These are phyloP conservation scores for Percopsis transmontana DNA, from an alignment of 2,113 vertebrate genomes.

Conservation along the genomic window DNA sequence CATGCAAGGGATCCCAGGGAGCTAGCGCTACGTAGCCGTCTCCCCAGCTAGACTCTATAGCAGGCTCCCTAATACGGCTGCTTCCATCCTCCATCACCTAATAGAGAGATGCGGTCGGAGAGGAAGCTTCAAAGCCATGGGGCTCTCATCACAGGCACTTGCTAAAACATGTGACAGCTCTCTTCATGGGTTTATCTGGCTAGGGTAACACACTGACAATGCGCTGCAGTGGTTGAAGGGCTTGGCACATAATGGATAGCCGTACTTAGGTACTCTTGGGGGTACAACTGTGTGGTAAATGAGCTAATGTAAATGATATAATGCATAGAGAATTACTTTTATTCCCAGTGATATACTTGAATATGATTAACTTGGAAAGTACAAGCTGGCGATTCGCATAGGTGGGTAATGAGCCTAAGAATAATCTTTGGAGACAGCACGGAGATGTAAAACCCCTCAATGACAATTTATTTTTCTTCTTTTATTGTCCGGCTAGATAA, in stretches of 20 bases:
- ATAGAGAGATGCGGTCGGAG: conserved; percentile 45
- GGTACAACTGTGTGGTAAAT: conserved; percentile 31
- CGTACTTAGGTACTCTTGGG: conserved; percentile 13
- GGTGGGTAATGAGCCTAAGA: neutral
- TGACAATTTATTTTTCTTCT: conserved; percentile 6
- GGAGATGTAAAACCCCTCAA: conserved; percentile 9
- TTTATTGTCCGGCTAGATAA: neutral
- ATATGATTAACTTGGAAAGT: conserved; percentile 12
- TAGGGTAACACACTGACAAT: conserved; percentile 28
- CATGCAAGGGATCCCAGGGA: conserved; percentile 57
- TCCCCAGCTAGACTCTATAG: conserved; percentile 55
- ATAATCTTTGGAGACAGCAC: conserved; percentile 1
- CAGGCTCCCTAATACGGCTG: conserved; percentile 61
- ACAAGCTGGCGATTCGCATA: conserved; percentile 10
- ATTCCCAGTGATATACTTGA: conserved; percentile 26
- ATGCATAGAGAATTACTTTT: conserved; percentile 28
- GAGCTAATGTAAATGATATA: conserved; percentile 35
- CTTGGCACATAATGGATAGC: conserved; percentile 19
- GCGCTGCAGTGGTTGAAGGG: conserved; percentile 26
- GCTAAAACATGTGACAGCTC: conserved; percentile 57
- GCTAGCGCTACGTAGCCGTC: conserved; percentile 45
- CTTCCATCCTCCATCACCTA: conserved; percentile 61
- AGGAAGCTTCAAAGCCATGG: conserved; percentile 50
- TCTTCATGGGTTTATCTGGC: conserved; percentile 41
- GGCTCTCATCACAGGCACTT: conserved; percentile 47